Evolutionary conservation across 2,888 invertebrate species (phyloP).

Genomic region (Caenorhabditis wallacei): DNA sequence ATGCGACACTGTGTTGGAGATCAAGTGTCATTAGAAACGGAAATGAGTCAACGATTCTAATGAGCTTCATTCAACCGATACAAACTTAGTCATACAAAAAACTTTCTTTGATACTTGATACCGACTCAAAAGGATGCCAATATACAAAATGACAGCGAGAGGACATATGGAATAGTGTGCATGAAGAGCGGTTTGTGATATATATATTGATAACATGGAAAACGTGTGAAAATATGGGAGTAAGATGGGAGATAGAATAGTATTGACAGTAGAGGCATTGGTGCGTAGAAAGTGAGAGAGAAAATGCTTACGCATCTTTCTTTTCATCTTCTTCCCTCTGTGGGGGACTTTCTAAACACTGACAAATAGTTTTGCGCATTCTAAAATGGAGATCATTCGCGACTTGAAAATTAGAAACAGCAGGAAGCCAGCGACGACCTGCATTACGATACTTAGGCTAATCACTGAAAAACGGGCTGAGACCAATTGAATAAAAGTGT

Average conservation of each 20-base stretch:
- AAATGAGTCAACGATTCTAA: constrained; percentile 57
- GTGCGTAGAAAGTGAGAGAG: constrained; percentile 31
- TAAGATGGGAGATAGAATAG: constrained; percentile 41
- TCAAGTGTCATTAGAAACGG: constrained; percentile 63
- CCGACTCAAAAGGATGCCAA: not conserved
- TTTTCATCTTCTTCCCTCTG: constrained; percentile 48
- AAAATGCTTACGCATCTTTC: constrained; percentile 47
- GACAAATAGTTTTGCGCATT: constrained; percentile 52
- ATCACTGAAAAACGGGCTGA: constrained; percentile 33
- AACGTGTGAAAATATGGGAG: constrained; percentile 63
- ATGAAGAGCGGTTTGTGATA: constrained; percentile 12
- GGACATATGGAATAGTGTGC: constrained; percentile 10
- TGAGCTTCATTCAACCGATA: constrained; percentile 20
- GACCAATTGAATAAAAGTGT: constrained; percentile 8
- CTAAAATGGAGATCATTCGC: constrained; percentile 37
- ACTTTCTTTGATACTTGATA: constrained; percentile 16
- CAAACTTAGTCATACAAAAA: constrained; percentile 9
- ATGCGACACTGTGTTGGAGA: constrained; percentile 64
- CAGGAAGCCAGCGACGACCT: constrained; percentile 33
- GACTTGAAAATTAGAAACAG: constrained; percentile 37
- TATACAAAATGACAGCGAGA: not conserved
- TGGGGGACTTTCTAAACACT: constrained; percentile 49
- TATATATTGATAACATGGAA: constrained; percentile 49
- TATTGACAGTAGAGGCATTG: constrained; percentile 48
- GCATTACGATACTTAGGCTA: constrained; percentile 38